phyloP scores from a whole-genome alignment of 1,140 invertebrate species.

The Brachionus plicatilis region DNA sequence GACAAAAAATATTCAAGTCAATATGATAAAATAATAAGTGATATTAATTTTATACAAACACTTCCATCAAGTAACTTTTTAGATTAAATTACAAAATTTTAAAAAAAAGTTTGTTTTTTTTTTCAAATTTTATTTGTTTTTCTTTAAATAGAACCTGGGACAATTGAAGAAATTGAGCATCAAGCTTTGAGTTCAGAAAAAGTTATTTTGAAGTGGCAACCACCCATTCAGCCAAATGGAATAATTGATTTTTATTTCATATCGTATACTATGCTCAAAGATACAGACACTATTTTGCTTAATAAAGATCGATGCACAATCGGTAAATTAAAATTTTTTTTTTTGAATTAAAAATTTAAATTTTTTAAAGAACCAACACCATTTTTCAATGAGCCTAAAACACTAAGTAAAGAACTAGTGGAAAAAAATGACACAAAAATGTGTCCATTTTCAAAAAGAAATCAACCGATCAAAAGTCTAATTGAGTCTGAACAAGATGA shows the following conservation, averaged over 20 bases:
- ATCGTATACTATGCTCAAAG: not conserved
- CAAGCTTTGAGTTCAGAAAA: not conserved
- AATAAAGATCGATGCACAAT: not conserved
- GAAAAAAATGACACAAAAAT: not conserved
- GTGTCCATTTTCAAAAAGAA: not conserved
- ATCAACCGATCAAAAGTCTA: not conserved
- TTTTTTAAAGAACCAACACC: not conserved
- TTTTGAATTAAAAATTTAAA: not conserved
- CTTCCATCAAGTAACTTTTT: not conserved
- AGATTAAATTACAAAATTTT: not conserved
- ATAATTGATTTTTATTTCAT: conserved; percentile 13
- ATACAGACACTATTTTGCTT: not conserved
- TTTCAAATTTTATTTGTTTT: not conserved
- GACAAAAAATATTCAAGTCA: not conserved
- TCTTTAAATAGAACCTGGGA: not conserved
- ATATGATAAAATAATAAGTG: conserved; percentile 7
- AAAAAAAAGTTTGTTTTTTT: not conserved
- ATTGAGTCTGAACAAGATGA: not conserved
- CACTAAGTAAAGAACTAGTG: not conserved
- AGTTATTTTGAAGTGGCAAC: not conserved
- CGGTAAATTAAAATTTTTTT: not conserved
- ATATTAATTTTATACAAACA: not conserved
- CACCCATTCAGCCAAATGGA: not conserved
- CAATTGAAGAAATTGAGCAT: not conserved
- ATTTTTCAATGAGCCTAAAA: not conserved